Base-by-base conservation (phyloP, 2,888 invertebrate genomes). In the Spilarctia lutea region DNA sequence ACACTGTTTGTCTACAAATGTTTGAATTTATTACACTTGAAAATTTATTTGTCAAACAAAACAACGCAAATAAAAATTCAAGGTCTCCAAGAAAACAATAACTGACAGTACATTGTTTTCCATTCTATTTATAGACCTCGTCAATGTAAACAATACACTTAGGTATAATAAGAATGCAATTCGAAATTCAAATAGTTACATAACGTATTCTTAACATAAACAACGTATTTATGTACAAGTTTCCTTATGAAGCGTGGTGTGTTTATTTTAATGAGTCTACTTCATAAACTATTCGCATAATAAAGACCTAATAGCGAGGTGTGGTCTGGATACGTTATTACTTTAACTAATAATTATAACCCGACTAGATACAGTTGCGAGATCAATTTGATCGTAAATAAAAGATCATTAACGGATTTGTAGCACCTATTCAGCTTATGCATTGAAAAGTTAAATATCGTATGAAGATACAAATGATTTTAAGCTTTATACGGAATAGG, bases 231-330 rank as follows among this genome's bases (percentile, higher is more conserved):
- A 86, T 82, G 80, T 79, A 65, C 75, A 78, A 84, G 87, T 90
- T 90, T 85, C 90, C 90, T 86, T 90, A 85, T 88, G 87, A 72
- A 85, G 88, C 83, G 80, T 74, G 78, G 85, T 84, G 83, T 86
- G 79, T 83, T 82, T 80, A 75, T 79, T 80, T 77, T 85, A 82
- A 83, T 85, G 83, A 80, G 79, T 73, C 65, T 30, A 71, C 80
- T 71, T 75, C 74, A 80, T 85, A 90, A 86, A 84, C 83, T 86
- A 87, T 88, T 86, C 87, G 88, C 86, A 90, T 91, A 91, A 92
- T 91, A 87, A 86, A 88, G 85, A 85, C 84, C 88, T 93, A 92
- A 93, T 92, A 91, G 90, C 90, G 80, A 91, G 91, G 91, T 91
- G 92, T 91, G 92, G 91, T 88, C 85, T 87, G 70, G 77, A 80